These are phyloP conservation scores for Standfussiana lucernea DNA, from an alignment of 2,888 invertebrate species.

Conservation along the genomic window DNA sequence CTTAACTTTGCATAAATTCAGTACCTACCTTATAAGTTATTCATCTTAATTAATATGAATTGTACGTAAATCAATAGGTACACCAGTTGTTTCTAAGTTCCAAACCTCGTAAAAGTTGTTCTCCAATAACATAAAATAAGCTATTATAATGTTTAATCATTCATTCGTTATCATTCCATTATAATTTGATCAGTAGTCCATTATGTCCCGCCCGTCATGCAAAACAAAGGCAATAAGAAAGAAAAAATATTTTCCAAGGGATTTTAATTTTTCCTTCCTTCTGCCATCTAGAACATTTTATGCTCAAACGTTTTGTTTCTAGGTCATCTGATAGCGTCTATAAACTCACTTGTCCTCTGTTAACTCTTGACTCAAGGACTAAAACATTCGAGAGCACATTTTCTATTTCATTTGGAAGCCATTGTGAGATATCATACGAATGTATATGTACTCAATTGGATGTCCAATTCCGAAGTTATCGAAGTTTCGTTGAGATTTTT, in stretches of 20 bases:
- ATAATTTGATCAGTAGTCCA: slow-evolving; percentile 21
- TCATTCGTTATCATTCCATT: slow-evolving; percentile 26
- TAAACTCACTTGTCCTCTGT: slow-evolving; percentile 36
- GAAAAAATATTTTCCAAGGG: slow-evolving; percentile 22
- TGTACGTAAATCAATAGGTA: slow-evolving; percentile 17
- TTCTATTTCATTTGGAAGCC: slow-evolving; percentile 28
- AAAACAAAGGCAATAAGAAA: slow-evolving; percentile 31
- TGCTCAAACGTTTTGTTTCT: slow-evolving; percentile 44
- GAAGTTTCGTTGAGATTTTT: slow-evolving; percentile 24
- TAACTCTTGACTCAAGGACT: slow-evolving; percentile 42
- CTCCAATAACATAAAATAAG: slow-evolving; percentile 22
- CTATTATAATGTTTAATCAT: slow-evolving; percentile 6
- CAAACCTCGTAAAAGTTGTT: slow-evolving; percentile 6
- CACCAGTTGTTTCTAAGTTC: slow-evolving; percentile 19
- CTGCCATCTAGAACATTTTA: slow-evolving; percentile 45
- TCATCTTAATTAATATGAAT: slow-evolving; percentile 23
- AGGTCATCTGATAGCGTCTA: slow-evolving; percentile 43
- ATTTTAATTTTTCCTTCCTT: slow-evolving; percentile 42
- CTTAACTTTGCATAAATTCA: neutral
- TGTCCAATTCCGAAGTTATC: slow-evolving; percentile 33
- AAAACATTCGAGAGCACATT: slow-evolving; percentile 21
- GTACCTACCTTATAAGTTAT: slow-evolving; percentile 6
- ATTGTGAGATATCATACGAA: slow-evolving; percentile 16
- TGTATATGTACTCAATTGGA: slow-evolving; percentile 15
- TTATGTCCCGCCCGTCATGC: slow-evolving; percentile 6